Evolutionary conservation across 2,888 invertebrate species (phyloP).

Genomic region (Nasonovia ribisnigri): DNA sequence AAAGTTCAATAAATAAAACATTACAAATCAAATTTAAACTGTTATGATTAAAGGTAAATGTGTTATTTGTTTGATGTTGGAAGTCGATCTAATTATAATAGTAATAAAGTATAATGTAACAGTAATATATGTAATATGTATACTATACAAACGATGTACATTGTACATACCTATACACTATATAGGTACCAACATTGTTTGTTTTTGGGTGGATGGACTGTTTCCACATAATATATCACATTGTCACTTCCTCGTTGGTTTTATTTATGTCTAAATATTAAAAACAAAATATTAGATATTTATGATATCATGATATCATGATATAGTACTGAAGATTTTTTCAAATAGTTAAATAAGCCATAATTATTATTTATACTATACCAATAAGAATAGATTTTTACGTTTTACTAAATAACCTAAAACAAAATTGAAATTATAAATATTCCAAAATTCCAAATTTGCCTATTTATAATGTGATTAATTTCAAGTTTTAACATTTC

Average conservation of each 20-base stretch:
- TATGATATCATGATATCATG: too few relatives aligned
- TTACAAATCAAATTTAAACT: constrained; percentile 22
- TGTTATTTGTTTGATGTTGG: constrained; percentile 3
- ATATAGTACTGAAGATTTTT: neutral
- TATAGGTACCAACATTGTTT: too few relatives aligned
- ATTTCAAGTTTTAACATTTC: neutral
- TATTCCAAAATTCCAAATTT: neutral
- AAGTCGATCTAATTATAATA: neutral
- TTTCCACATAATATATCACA: neutral
- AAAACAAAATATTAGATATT: neutral
- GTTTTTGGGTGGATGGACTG: neutral
- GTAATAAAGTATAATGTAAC: neutral
- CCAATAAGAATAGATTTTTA: neutral
- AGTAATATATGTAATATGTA: neutral
- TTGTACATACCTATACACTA: too few relatives aligned
- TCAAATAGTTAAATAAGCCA: neutral
- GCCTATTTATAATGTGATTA: neutral
- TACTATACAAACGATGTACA: too few relatives aligned
- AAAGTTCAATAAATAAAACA: constrained; percentile 21
- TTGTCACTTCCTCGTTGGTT: neutral
- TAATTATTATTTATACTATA: neutral
- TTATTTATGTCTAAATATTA: neutral
- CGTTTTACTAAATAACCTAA: neutral
- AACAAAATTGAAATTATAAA: neutral
- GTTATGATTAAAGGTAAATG: neutral